Percentiles rank a stretch among this genome's conserved stretches.
Evolutionary conservation across 1,140 invertebrate genomes (phyloP).

Genomic region (Acromyrmex charruanus): DNA sequence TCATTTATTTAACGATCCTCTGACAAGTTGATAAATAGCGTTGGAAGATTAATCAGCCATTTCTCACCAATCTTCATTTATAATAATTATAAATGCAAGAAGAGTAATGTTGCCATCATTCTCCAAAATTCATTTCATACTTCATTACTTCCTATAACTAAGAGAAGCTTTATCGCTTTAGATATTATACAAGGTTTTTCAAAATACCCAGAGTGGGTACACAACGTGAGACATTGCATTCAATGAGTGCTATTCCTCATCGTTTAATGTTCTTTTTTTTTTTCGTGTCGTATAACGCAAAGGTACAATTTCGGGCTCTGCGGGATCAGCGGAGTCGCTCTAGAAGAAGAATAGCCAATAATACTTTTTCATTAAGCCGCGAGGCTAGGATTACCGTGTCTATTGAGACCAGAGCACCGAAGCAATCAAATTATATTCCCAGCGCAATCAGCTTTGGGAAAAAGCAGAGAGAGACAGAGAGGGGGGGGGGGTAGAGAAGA

Average conservation of each 20-base stretch:
- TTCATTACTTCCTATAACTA: conserved; percentile 10
- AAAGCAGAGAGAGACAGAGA: conserved; percentile 65
- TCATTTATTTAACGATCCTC: conserved; percentile 53
- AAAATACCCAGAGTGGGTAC: not conserved
- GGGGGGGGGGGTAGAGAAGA: not conserved
- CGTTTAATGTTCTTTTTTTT: conserved; percentile 28
- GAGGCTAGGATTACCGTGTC: conserved; percentile 79
- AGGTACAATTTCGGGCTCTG: conserved; percentile 70
- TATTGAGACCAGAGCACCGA: conserved; percentile 74
- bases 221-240: conserved; percentile 9
- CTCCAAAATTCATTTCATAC: conserved; percentile 40
- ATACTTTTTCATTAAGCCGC: conserved; percentile 82
- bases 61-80: conserved; percentile 55
- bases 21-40: conserved; percentile 59
- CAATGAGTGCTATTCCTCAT: conserved; percentile 54
- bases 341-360: conserved; percentile 79
- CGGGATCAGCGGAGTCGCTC: conserved; percentile 55
- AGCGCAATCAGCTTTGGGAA: conserved; percentile 82
- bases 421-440: conserved; percentile 85
- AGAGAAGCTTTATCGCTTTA: conserved; percentile 32
- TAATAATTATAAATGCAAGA: conserved; percentile 60
- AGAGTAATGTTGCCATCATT: conserved; percentile 47
- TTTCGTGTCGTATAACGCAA: conserved; percentile 57
- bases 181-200: conserved; percentile 16
- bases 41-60: conserved; percentile 44